Evolutionary conservation across 2,888 invertebrate species (phyloP).

Genomic region (Harpalus rufipes): DNA sequence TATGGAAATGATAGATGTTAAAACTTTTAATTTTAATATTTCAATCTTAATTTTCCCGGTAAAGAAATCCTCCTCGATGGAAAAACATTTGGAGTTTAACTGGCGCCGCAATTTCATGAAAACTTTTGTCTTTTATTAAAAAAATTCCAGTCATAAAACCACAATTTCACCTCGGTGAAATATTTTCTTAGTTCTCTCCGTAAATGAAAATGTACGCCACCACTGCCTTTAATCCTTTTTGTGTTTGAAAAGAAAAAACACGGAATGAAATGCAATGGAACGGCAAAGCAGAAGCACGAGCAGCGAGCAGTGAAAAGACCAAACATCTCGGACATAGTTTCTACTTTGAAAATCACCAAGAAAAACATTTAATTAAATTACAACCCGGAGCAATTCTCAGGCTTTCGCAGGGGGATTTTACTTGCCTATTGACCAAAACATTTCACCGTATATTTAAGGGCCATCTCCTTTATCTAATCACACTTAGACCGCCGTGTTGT

Average conservation of each 20-base stretch:
- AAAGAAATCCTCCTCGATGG: neutral
- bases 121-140: slow-evolving; percentile 45
- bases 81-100: neutral
- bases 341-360: slow-evolving; percentile 43
- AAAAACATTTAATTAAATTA: slow-evolving; percentile 53
- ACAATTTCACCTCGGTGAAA: slow-evolving; percentile 25
- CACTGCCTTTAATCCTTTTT: slow-evolving; percentile 31
- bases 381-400: slow-evolving; percentile 16
- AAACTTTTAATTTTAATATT: too few relatives aligned
- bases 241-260: slow-evolving; percentile 35
- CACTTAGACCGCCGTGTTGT: neutral
- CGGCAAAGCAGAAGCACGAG: neutral
- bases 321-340: slow-evolving; percentile 41
- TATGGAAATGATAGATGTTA: too few relatives aligned
- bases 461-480: slow-evolving; percentile 47
- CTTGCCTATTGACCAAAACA: slow-evolving; percentile 17
- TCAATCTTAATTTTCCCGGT: too few relatives aligned
- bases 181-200: slow-evolving; percentile 29
- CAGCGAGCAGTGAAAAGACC: neutral
- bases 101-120: slow-evolving; percentile 8
- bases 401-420: slow-evolving; percentile 10
- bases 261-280: slow-evolving; percentile 39
- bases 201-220: slow-evolving; percentile 44
- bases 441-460: slow-evolving; percentile 40
- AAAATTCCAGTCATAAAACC: slow-evolving; percentile 25